Conservation (phyloP, 1,140 invertebrate species). For the Contarinia nasturtii region DNA sequence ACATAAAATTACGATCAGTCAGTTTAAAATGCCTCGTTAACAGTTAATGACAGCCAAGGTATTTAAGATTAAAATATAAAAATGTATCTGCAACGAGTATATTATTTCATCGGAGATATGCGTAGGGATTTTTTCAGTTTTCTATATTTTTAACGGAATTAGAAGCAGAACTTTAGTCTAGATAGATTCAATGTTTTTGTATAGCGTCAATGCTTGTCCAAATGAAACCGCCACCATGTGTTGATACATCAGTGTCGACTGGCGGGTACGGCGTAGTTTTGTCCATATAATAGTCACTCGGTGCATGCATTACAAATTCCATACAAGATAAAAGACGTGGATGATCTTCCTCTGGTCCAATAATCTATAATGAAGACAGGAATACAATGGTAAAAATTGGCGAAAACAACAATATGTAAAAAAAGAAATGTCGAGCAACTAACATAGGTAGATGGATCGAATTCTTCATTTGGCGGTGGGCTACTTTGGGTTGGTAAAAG, state of each 20-base stretch:
- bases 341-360: conserved; percentile 78
- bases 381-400: too few species aligned
- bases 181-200: too few species aligned
- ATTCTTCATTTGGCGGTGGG: conserved; percentile 52
- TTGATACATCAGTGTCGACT: conserved; percentile 26
- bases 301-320: conserved; percentile 85
- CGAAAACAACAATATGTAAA: background rate
- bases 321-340: conserved; percentile 70
- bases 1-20: too few species aligned
- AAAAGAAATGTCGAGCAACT: conserved; percentile 37
- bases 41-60: too few species aligned
- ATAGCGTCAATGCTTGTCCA: conserved; percentile 31
- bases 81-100: too few species aligned
- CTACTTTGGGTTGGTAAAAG: conserved; percentile 69
- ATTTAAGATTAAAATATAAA: too few species aligned
- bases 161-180: too few species aligned
- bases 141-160: too few species aligned
- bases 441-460: conserved; percentile 80
- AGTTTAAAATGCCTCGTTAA: too few species aligned
- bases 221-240: conserved; percentile 41
- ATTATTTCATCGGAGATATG: too few species aligned
- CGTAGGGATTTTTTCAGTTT: too few species aligned
- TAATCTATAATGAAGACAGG: conserved; percentile 5
- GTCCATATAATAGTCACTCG: conserved; percentile 73
- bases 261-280: conserved; percentile 57